Evolutionary conservation across 2,113 vertebrate species (phyloP), one percentile per base, ranked within the genome.

Genomic region (Micromys minutus): DNA sequence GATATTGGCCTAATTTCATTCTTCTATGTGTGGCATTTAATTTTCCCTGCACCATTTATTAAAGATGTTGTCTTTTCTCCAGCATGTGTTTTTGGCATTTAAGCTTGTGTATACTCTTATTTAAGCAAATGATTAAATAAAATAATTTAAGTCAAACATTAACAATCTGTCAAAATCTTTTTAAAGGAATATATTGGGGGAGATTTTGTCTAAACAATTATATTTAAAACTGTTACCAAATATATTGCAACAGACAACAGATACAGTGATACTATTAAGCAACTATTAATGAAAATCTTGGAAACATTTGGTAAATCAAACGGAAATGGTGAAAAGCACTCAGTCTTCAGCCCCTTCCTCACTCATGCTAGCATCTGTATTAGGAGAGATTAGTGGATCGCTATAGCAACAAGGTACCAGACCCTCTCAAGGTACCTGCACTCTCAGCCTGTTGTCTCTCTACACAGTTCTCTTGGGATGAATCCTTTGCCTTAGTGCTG

Each of bases 61-160:
- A 11, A 83, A 61, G 24, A 16, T 59, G 24, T 19, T 24, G 17
- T 22, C 11, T 7, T 21, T 21, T 6, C n/a, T 26, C 7, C 80
- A 29, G 36, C 55, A 42, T 83, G n/a, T 39, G 22, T 39, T 26
- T 39, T 81, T 81, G 55, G 24, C 26, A 72, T 77, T 92, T 88
- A 85, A 55, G 55, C 57, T 71, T 55, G 3, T 19, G 34, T 75
- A 69, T 75, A 10, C 50, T 45, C 72, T 17, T 86, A 26, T 85
- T 87, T 94, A 65, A 85, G 59, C 19, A 65, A 59, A 42, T 42
- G n/a, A 61, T 42, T 59, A 83, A 29, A 17, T 61, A 69, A 92
- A 76, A 75, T 80, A 59, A 79, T 71, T 76, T 89, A 83, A 85
- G 77, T 74, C 47, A 67, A 93, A 83, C 50, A 75, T 29, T 63